Base-by-base conservation (phyloP, 2,797 vertebrate species). In the Sarcoramphus papa region DNA sequence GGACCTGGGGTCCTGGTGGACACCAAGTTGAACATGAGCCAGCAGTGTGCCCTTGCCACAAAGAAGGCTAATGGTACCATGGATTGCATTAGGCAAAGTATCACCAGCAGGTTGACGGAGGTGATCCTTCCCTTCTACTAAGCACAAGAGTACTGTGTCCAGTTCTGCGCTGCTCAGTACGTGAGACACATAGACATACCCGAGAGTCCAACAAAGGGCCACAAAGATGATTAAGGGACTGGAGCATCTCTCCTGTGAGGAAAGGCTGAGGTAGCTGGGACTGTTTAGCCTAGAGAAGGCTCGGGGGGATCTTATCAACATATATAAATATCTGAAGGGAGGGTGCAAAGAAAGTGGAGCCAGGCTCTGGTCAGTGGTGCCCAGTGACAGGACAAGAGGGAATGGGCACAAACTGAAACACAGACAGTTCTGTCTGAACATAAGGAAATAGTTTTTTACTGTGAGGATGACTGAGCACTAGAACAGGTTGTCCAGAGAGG, bases 41-140 rank as follows among this genome's bases (percentile, higher is more conserved):
- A 82, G 33, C 53, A 63, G 28, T 0, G 3, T 23, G 12, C 14
- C 21, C 21, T 45, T 40, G 31, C 41, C 57, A 35, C 47, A 48
- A 18, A 40, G 1, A 2, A 2, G 17, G 19, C 30, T 14, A 14
- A 17, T 6, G 37, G 31, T 43, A 43, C 37, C 47, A 31, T 0
- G 2, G n/a, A 33, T 67, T 54, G 62, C 37, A 53, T 5, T 64
- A 30, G 30, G 30, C 31, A 20, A 47, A 48, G 53, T 18, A 60
- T 23, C 20, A 13, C 47, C 45, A 54, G 53, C 75, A 73, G 27
- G n/a, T 3, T 65, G 31, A 12, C 5, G 31, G 47, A 74, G 13
- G 15, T 14, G 14, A 48, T 43, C 48, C 53, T 67, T 48, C 41
- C 27, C 35, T 74, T 67, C 45, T 16, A 5, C 27, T 51, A 67